phyloP scores from a whole-genome alignment of 2,888 invertebrate species.

The Clusia tigrina region DNA sequence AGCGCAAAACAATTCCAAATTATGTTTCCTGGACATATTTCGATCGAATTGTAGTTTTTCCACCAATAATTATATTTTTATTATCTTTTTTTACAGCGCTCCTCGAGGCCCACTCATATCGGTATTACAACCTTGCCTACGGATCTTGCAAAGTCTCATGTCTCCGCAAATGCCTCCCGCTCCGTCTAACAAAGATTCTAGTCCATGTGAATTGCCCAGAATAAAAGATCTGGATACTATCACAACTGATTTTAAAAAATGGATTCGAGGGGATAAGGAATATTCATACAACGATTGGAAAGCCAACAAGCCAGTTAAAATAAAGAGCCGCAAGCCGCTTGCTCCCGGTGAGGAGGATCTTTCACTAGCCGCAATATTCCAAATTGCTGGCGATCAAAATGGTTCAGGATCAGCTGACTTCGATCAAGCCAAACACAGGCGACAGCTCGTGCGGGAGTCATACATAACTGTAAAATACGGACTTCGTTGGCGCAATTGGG shows the following conservation, averaged over 20 bases:
- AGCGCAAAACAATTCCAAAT: neutral
- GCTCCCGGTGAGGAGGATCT: slow-evolving; percentile 36
- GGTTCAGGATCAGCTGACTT: slow-evolving; percentile 30
- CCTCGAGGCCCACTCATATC: slow-evolving; percentile 86
- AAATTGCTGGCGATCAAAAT: slow-evolving; percentile 35
- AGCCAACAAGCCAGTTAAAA: slow-evolving; percentile 68
- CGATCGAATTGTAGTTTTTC: neutral
- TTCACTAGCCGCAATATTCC: slow-evolving; percentile 43
- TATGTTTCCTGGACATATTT: too few relatives aligned
- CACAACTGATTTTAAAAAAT: slow-evolving; percentile 76
- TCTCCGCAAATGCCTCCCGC: slow-evolving; percentile 70
- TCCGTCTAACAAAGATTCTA: slow-evolving; percentile 68
- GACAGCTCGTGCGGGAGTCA: slow-evolving; percentile 54
- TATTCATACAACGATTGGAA: slow-evolving; percentile 80
- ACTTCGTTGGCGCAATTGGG: slow-evolving; percentile 70
- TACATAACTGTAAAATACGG: slow-evolving; percentile 81
- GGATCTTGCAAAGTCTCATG: slow-evolving; percentile 86
- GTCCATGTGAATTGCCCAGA: slow-evolving; percentile 67
- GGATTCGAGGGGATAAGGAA: slow-evolving; percentile 75
- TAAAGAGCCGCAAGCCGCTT: slow-evolving; percentile 32
- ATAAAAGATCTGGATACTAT: slow-evolving; percentile 70
- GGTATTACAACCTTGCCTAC: slow-evolving; percentile 90
- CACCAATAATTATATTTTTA: neutral
- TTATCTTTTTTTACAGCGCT: slow-evolving; percentile 58
- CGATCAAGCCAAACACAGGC: slow-evolving; percentile 22